Evolutionary conservation across 2,113 vertebrate genomes (phyloP), one percentile per base, ranked within the genome.

Genomic region (Baryphthengus martii): DNA sequence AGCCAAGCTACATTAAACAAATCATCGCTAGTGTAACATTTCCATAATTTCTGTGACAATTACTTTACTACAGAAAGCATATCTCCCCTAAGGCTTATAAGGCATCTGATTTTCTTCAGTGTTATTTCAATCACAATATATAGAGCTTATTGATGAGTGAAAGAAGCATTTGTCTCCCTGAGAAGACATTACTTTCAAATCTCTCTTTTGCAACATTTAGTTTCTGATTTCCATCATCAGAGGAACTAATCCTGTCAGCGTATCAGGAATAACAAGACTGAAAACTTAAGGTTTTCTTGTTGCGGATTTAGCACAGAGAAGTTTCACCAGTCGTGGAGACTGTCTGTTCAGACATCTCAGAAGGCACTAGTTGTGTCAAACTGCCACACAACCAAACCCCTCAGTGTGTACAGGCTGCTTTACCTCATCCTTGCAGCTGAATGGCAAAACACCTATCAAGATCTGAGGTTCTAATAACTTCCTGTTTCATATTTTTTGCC

Each of bases 1-100:
- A 96, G 82, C 85, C 81, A 95, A 96, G 75, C 80, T 90, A 79
- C 37, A 95, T 92, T 96, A 96, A 97, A 96, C 68, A 97, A 96
- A 95, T 97, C 85, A 97, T 96, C 96, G 96, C 95, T 84, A 89
- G 79, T 75, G 58, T 92, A 96, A 85, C 70, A 96, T 97, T 82
- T 97, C 94, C 88, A 93, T 95, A 96, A 97, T 96, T 96, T 91
- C 85, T 95, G 89, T 94, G 92, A 96, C 89, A 97, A 97, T 91
- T 94, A 79, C 95, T 97, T 91, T 91, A 95, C 76, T 92, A 78
- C 59, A 96, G 89, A 97, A 96, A 93, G 83, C 67, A 28, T 92
- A 92, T 83, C 90, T 96, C 91, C 93, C 95, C 88, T 90, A 97
- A 97, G 91, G 92, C 85, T 96, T 96, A 26, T 66, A 94, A 95